Evolutionary conservation across 2,888 invertebrate species (phyloP), one percentile per base, ranked within the genome.

Genomic region (Choristoneura rosaceana): DNA sequence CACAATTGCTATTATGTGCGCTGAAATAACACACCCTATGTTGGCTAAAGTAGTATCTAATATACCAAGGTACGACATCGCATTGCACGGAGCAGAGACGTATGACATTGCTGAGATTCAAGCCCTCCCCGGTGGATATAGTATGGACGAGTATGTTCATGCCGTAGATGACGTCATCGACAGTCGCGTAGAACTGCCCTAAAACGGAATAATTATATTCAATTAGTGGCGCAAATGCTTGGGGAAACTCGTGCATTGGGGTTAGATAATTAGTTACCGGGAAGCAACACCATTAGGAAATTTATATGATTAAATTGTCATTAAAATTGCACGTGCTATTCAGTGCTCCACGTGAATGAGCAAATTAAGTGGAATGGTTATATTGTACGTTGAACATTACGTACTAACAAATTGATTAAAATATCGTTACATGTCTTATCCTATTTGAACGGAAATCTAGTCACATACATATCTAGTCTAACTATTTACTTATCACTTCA

Each of bases 141-240:
- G 45, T 55, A 45, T 43, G 59, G 9, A 61, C 43, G 17, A n/a
- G 17, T 70, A 43, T 10, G 34, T 61, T 25, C 33, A 41, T 50
- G 17, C 43, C 38, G 43, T 12, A 43, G 43, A 70, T 73, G 73
- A 73, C 69, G 73, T 73, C 73, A 73, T 70, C 55, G 50, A 25
- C 34, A 67, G 62, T 52, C 60, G 14, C 41, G 50, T 47, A 9
- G 60, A 43, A 55, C 12, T 17, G 47, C 63, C 66, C 71, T 50
- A 70, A 71, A 41, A 58, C 43, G 34, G 47, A 59, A 64, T 70
- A 73, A 73, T 73, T 73, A 70, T 61, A 73, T 65, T 70, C 60
- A 73, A 70, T 73, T 73, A 73, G 65, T 66, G 73, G 69, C 65
- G 71, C 65, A 65, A 71, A 68, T 71, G 41, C 65, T 60, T 62